Conservation (phyloP, 1,140 invertebrate genomes). For the Colletes latitarsis region DNA sequence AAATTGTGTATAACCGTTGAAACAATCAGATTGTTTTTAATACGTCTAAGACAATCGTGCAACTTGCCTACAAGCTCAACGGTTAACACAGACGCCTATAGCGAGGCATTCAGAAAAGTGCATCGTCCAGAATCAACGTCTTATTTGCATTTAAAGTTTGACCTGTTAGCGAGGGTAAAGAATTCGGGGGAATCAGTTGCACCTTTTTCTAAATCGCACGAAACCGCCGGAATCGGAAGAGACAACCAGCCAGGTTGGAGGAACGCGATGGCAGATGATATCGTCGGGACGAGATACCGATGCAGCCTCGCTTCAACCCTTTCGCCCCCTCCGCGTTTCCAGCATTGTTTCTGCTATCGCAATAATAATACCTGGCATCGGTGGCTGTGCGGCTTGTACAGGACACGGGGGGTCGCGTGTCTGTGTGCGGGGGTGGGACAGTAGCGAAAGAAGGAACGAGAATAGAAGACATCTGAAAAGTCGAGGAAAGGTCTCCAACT, state of each 20-base stretch:
- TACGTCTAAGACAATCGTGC: too few relatives aligned
- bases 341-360: constrained; percentile 34
- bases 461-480: too few relatives aligned
- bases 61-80: too few relatives aligned
- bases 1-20: too few relatives aligned
- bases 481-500: too few relatives aligned
- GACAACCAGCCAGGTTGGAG: constrained; percentile 56
- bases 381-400: constrained; percentile 2
- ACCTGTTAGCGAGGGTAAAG: too few relatives aligned
- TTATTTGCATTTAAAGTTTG: too few relatives aligned
- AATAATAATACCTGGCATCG: constrained; percentile 24
- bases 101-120: too few relatives aligned
- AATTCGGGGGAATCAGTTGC: neutral
- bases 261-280: constrained; percentile 68
- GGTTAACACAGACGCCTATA: too few relatives aligned
- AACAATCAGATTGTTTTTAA: too few relatives aligned
- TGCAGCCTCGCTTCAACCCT: constrained; percentile 15
- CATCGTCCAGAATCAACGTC: too few relatives aligned
- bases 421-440: neutral
- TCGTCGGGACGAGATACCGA: constrained; percentile 65
- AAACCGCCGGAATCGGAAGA: constrained; percentile 9
- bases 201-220: constrained; percentile 34
- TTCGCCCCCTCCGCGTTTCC: neutral
- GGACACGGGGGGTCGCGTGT: neutral
- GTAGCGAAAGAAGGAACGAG: neutral